A percentile compares a stretch with the other conserved stretches of the same genome.
phyloP scores from a whole-genome alignment of 2,888 invertebrate genomes.

The Cotesia congregata region DNA sequence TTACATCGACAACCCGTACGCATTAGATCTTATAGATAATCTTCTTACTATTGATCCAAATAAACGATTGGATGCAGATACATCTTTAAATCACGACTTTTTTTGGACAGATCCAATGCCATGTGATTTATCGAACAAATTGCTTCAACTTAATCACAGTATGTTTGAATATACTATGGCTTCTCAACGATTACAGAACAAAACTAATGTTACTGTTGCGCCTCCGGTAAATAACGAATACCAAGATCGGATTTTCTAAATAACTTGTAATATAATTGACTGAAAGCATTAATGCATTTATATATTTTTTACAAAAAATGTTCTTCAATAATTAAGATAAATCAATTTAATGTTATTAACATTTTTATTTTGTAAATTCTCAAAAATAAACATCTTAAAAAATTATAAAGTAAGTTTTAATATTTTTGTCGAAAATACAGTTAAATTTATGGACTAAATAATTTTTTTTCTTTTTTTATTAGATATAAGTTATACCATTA shows the following conservation, averaged over 20 bases:
- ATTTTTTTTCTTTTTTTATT: neutral
- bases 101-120: slow-evolving; percentile 98
- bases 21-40: slow-evolving; percentile 91
- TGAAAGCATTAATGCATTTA: neutral
- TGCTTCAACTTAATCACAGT: slow-evolving; percentile 87
- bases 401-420: neutral
- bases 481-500: neutral
- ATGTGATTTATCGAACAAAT: slow-evolving; percentile 87
- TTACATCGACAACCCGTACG: slow-evolving; percentile 90
- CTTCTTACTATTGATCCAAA: slow-evolving; percentile 89
- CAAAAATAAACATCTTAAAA: slow-evolving; percentile 1
- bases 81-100: slow-evolving; percentile 94
- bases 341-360: neutral
- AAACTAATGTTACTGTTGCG: neutral
- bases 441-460: neutral
- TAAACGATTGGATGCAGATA: slow-evolving; percentile 87
- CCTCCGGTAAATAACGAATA: neutral
- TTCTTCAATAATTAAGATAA: neutral
- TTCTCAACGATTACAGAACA: neutral
- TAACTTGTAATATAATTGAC: neutral
- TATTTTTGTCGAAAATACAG: neutral
- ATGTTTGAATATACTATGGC: slow-evolving; percentile 86
- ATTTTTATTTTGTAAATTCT: neutral
- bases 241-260: neutral
- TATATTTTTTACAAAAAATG: neutral